Base-by-base conservation (phyloP, 2,113 vertebrate species). In the Ctenomys sociabilis region DNA sequence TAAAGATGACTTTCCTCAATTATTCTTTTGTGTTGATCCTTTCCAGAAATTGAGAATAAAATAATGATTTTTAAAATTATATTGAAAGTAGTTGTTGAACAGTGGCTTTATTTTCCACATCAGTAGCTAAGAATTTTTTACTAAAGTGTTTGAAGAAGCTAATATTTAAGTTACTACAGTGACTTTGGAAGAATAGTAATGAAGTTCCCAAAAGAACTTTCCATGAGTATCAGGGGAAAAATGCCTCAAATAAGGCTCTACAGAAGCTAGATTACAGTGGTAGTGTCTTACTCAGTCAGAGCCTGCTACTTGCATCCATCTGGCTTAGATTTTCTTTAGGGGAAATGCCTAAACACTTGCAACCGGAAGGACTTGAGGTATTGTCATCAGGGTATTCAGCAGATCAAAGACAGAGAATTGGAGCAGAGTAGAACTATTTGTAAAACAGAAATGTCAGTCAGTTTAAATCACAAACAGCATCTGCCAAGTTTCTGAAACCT, bases 21-120 rank as follows among this genome's bases (percentile, higher is more conserved):
- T 96, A 66, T 97, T 96, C 45, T 45, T 0, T 93, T 63, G 35
- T 54, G 26, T 16, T 92, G 32, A 83, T 9, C 17, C 22, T 72
- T 88, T 83, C 59, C 66, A 90, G 59, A 96, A 94, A 96, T 88
- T 82, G 22, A 73, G 59, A 86, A 61, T 91, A 85, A 94, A 86
- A 63, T 91, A 83, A 45, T 68, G 3, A 70, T 59, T 91, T 95
- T 45, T 57, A 77, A 77, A 92, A 57, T 95, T 81, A 89, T 61
- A 35, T 63, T 94, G 80, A 96, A 94, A 92, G 90, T 52, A 68
- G 30, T 90, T 70, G 24, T 95, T 92, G 19, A 90, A 54, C 26
- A 87, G 26, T 75, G 43, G 12, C 52, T 88, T 94, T 94, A 16
- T 90, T 94, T 97, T 75, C 13, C 19, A 35, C 54, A 32, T 75